phyloP scores from a whole-genome alignment of 2,888 invertebrate species.

The Aspidapion aeneum region DNA sequence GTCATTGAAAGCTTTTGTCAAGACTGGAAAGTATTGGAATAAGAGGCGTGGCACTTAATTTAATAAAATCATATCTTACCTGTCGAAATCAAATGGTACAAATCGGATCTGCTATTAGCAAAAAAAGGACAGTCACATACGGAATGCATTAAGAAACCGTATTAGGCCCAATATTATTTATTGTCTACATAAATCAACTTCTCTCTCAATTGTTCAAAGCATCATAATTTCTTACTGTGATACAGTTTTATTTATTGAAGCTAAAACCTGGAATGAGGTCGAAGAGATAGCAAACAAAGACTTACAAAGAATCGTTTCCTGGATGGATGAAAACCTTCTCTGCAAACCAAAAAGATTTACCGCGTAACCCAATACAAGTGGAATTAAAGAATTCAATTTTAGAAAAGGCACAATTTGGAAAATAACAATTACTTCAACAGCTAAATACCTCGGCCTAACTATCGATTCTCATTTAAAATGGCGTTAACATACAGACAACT shows the following conservation, averaged over 20 bases:
- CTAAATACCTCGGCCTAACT: not conserved
- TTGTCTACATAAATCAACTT: slow-evolving; percentile 3
- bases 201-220: not conserved
- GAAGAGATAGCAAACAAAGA: not conserved
- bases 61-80: slow-evolving; percentile 10
- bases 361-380: not conserved
- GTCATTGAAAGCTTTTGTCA: not conserved
- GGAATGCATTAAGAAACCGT: slow-evolving; percentile 17
- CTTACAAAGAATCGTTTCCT: no score
- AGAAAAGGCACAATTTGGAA: not conserved
- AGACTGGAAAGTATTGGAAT: slow-evolving; percentile 10
- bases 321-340: not conserved
- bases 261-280: not conserved
- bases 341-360: not conserved
- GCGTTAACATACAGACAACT: not conserved
- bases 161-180: slow-evolving; percentile 5
- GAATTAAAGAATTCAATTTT: not conserved
- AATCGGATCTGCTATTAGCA: slow-evolving; percentile 2
- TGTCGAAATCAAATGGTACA: slow-evolving; percentile 7
- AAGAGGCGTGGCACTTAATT: slow-evolving; percentile 3
- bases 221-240: not conserved
- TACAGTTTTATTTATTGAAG: not conserved
- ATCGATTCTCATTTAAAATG: slow-evolving; percentile 1
- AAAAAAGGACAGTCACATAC: slow-evolving; percentile 5
- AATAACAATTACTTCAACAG: not conserved